Evolutionary conservation across 1,140 invertebrate genomes (phyloP).

Genomic region (Oscheius sp.): DNA sequence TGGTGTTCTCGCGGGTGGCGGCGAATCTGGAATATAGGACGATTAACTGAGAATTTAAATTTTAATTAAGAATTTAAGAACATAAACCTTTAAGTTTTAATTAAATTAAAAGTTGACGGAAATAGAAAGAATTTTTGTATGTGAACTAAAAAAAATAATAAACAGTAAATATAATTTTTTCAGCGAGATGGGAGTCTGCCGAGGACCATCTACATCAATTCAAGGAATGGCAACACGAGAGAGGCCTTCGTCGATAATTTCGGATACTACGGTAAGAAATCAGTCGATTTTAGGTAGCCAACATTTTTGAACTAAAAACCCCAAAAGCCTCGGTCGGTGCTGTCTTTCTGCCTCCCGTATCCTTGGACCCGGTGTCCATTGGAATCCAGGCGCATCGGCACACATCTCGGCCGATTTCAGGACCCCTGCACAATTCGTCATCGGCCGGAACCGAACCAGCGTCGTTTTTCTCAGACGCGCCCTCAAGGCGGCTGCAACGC

Average conservation of each 20-base stretch:
- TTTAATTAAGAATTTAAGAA: background rate
- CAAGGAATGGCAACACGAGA: slow-evolving; percentile 52
- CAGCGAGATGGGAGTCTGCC: slow-evolving; percentile 56
- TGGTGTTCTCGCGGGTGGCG: slow-evolving; percentile 55
- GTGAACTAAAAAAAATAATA: too few species aligned
- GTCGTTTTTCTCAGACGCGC: background rate
- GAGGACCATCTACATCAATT: slow-evolving; percentile 47
- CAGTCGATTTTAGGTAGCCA: background rate
- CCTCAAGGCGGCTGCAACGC: background rate
- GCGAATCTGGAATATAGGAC: slow-evolving; percentile 47
- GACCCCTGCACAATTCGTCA: too few species aligned
- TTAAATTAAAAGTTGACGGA: too few species aligned
- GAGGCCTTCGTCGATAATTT: slow-evolving; percentile 52
- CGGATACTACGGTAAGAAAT: slow-evolving; percentile 53
- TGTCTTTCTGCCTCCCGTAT: too few species aligned
- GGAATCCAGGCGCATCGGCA: too few species aligned
- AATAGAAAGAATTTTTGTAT: too few species aligned
- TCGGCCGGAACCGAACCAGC: too few species aligned
- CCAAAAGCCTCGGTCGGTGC: background rate
- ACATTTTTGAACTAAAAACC: background rate
- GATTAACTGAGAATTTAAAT: too few species aligned
- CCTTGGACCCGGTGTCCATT: too few species aligned
- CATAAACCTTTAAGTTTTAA: background rate
- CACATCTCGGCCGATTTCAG: too few species aligned
- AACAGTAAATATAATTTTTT: too few species aligned